Evolutionary conservation across 2,797 vertebrate genomes (phyloP), one percentile per base, ranked within the genome.

Genomic region (Liparis tanakae): DNA sequence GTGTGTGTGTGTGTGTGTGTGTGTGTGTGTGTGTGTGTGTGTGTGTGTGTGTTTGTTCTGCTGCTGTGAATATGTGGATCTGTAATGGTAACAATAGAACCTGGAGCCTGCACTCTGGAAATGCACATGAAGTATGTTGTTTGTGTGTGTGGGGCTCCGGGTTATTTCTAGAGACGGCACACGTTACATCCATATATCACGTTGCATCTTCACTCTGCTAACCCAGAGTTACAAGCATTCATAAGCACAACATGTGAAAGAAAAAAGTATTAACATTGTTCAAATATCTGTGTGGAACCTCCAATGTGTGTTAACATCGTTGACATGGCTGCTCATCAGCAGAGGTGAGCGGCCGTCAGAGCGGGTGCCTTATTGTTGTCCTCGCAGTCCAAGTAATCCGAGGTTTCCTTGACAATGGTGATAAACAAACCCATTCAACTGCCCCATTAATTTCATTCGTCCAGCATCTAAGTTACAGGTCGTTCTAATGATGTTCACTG

Each of bases 351-450:
- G 56, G 67, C 12, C 60, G 48, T 84, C 79, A 79, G 73, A 84
- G 64, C 87, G 67, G 84, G 91, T 94, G 94, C 93, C 93, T 94
- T 94, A 91, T 68, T 79, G 86, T 85, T 83, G 80, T 81, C 66
- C 64, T 80, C 72, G 73, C 80, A 81, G 85, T 83, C 30, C 30
- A 36, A 57, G 82, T 87, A 82, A 80, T 87, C 85, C 88, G 81
- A 88, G 89, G 89, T 87, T 91, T 91, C 91, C 91, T 93, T 93
- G 83, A 88, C 85, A 90, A 91, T 75, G 20, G 25, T 84, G 57
- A 72, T 72, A 70, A 81, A 51, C 20, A 25, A 39, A 66, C 76
- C 50, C 55, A 60, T 58, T 79, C 30, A 55, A 43, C 39, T 17
- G 25, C 48, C 34, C 37, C 43, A 41, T 77, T 67, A 53, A 68